Evolutionary conservation across 2,888 invertebrate genomes (phyloP), one percentile per base, ranked within the genome.

Genomic region (Eristalinus aeneus): DNA sequence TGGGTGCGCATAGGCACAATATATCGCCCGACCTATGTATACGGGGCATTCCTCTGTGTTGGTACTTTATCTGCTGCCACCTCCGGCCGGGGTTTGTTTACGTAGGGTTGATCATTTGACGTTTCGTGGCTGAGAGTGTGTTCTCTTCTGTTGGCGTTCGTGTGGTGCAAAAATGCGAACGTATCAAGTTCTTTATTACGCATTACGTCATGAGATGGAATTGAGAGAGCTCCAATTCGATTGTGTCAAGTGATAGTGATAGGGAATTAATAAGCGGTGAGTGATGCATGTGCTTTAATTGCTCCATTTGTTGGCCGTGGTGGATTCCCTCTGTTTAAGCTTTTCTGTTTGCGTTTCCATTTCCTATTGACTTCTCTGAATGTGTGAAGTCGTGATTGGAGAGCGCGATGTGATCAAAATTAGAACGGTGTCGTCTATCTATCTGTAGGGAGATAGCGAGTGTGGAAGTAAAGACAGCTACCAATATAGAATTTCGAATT

Each of bases 21-120:
- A 79, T 39, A 64, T 79, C 54, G 53, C 67, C 56, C 34, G 60
- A 16, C 22, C 11, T 16, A 54, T 16, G 54, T 56, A n/a, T 56
- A 12, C 22, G 56, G 2, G 56, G 10, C 11, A 10, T 56, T 11
- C 10, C 9, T 22, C 3, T 11, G 56, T 56, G 56, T 56, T 53
- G 53, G 10, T 4, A 34, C 34, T 46, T 46, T 46, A 46, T 46
- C 46, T 46, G 46, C n/a, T 46, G 46, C 6, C n/a, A 6, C 46
- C 46, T 5, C n/a, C n/a, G 46, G 46, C n/a, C 16, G 46, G 46
- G 46, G n/a, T 16, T 46, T 46, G 46, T 46, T 46, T 46, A 46
- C 46, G 27, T 27, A 27, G 27, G 11, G 23, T 56, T 22, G 56
- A 56, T 56, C 56, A 23, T 56, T 56, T 56, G 56, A 56, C 56